Evolutionary conservation across 92 coral and sea anemone genomes (phyloP).

Genomic region (Palythoa grandiflora): DNA sequence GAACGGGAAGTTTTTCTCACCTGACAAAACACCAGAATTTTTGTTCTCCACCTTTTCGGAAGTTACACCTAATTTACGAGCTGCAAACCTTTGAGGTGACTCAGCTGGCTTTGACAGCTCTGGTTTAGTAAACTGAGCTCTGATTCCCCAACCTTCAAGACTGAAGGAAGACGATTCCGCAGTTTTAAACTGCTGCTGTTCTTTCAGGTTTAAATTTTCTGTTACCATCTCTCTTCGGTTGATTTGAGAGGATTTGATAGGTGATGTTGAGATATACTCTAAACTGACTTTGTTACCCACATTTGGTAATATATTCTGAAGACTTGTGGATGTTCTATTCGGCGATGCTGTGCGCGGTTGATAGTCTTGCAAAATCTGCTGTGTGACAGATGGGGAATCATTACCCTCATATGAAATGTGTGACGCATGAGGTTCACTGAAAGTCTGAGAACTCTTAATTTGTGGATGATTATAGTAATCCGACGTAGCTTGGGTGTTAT

Average conservation of each 20-base stretch:
- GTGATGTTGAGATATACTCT: neutral
- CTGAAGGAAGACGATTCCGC: neutral
- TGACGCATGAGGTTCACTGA: neutral
- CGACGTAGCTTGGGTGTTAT: neutral
- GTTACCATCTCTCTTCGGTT: neutral
- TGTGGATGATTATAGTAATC: neutral
- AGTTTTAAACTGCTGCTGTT: neutral
- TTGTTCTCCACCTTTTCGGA: neutral
- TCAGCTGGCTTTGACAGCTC: neutral
- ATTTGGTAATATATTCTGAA: neutral
- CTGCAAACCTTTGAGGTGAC: neutral
- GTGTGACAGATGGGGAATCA: neutral
- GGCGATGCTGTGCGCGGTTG: neutral
- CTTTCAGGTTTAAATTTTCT: neutral
- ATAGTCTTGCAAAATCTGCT: neutral
- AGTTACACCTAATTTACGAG: neutral
- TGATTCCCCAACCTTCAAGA: neutral
- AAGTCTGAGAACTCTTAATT: neutral
- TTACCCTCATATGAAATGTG: neutral
- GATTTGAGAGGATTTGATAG: neutral
- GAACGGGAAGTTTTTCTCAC: neutral
- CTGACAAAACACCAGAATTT: neutral
- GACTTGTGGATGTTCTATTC: neutral
- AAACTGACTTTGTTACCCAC: neutral
- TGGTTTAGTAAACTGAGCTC: neutral